phyloP scores from a whole-genome alignment of 2,888 invertebrate genomes.

The Onchidella celtica region DNA sequence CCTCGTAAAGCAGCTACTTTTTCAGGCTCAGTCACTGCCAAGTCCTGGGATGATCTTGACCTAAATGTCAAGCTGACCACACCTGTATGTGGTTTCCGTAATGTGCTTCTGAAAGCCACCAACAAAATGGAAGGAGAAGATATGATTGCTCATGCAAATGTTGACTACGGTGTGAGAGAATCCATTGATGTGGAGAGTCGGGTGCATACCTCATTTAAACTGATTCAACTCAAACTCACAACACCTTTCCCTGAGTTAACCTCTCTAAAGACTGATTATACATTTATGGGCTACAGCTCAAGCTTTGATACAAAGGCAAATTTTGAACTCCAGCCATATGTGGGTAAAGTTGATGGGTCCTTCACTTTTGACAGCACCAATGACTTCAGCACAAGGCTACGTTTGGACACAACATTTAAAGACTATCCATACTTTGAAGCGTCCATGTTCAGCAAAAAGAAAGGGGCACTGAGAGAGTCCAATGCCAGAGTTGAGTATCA shows the following conservation, averaged over 20 bases:
- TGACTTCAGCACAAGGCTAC: constrained; percentile 51
- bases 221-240: constrained; percentile 5
- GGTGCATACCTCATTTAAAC: not conserved
- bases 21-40: constrained; percentile 53
- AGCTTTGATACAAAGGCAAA: constrained; percentile 51
- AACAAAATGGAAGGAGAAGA: constrained; percentile 50
- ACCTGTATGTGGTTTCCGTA: constrained; percentile 38
- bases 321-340: constrained; percentile 52
- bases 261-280: constrained; percentile 24
- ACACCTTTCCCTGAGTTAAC: constrained; percentile 26
- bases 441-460: constrained; percentile 38
- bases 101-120: constrained; percentile 36
- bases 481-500: constrained; percentile 49
- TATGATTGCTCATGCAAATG: constrained; percentile 38
- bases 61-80: constrained; percentile 48
- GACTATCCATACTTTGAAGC: constrained; percentile 55
- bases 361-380: constrained; percentile 48
- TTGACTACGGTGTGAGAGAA: constrained; percentile 49
- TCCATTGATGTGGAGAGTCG: constrained; percentile 30
- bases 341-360: constrained; percentile 50
- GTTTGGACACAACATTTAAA: constrained; percentile 57
- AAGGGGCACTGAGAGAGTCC: constrained; percentile 44
- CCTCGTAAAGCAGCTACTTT: constrained; percentile 53
- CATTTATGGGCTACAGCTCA: not conserved
- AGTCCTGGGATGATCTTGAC: constrained; percentile 42